These are phyloP conservation scores for Sinhomidia bicolor DNA, from an alignment of 2,888 invertebrate genomes.

Conservation along the genomic window DNA sequence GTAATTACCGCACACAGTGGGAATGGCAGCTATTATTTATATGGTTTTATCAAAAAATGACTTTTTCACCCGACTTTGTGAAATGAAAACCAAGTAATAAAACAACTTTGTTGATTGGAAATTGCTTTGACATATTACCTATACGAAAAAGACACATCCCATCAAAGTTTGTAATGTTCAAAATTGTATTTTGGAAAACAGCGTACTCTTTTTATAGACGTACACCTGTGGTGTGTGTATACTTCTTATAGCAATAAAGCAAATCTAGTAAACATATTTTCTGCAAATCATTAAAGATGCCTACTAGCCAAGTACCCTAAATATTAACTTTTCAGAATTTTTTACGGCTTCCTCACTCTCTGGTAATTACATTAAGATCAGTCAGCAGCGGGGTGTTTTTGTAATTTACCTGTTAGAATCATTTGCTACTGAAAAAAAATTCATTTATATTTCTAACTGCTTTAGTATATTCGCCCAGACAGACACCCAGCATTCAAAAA, in stretches of 20 bases:
- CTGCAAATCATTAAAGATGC: too few species aligned
- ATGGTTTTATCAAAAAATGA: not conserved
- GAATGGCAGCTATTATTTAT: not conserved
- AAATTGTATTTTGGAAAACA: too few species aligned
- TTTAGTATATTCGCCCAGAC: too few species aligned
- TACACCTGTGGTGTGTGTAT: not conserved
- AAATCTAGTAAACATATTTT: too few species aligned
- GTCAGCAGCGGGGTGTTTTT: not conserved
- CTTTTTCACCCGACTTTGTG: not conserved
- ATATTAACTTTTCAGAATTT: too few species aligned
- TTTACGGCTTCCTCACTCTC: conserved; percentile 8
- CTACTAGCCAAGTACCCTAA: too few species aligned
- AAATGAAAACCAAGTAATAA: not conserved
- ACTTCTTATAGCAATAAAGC: too few species aligned
- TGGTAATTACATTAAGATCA: conserved; percentile 3
- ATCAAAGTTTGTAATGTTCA: too few species aligned
- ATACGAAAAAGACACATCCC: too few species aligned
- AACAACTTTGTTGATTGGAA: not conserved
- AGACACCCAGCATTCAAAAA: not conserved
- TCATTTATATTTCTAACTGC: too few species aligned
- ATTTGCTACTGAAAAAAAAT: conserved; percentile 42
- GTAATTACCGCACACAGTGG: not conserved
- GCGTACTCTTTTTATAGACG: not conserved
- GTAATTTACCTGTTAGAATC: not conserved
- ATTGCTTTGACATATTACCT: not conserved